Base-by-base conservation (phyloP, 2,888 invertebrate species). In the Mayetiola destructor region DNA sequence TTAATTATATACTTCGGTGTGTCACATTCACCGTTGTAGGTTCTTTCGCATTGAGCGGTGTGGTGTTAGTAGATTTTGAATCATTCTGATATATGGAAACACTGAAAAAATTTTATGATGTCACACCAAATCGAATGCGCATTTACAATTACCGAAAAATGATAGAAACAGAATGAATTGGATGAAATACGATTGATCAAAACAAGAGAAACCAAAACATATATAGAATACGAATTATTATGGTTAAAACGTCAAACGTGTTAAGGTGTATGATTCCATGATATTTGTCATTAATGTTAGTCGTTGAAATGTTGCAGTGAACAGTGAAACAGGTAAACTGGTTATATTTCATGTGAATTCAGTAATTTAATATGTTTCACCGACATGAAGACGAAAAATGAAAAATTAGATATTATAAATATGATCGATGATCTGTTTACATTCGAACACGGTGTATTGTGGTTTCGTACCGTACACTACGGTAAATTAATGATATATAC, bases 51-150 rank as follows among this genome's bases (percentile, higher is more conserved):
- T n/a, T n/a, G n/a, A n/a, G n/a, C n/a, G n/a, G n/a, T n/a, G n/a
- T 10, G 42, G 23, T 42, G 23, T 23, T 21, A 23, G 42, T 42
- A 42, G 42, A 42, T 42, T 42, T 5, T 21, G 32, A 32, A 8
- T 23, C n/a, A n/a, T n/a, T n/a, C n/a, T 23, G 42, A 21, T 42
- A 5, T 4, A 12, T 21, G 6, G 3, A 42, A 14, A 42, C 42
- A 23, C 21, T 14, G 14, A 42, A 42, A 42, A 23, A 42, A 14
- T 23, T 42, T 42, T 42, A 42, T 42, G 23, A 10, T 42, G 42
- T 42, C 42, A 42, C 42, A 42, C 23, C 42, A 42, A 42, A 42
- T 42, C 42, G 23, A 42, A 42, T 42, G 23, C 42, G 42, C 42
- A 42, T 42, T 42, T 42, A 42, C 42, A 42, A 42, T 42, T 42